Conservation (phyloP, 2,797 vertebrate genomes). For the Peromyscus melanophrys region DNA sequence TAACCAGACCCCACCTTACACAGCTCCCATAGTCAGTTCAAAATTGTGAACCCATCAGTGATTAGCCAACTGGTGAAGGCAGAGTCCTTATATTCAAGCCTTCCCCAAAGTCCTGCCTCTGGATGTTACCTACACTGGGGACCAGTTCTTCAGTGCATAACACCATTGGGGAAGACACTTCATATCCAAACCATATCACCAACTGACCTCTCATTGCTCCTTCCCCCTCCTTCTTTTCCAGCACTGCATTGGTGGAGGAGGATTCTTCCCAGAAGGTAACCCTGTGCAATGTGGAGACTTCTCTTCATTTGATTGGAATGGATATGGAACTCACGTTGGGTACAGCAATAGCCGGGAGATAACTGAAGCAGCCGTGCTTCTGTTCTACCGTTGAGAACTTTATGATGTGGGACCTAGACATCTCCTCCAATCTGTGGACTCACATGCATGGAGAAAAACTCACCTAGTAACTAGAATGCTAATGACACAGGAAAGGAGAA, state of each 20-base stretch:
- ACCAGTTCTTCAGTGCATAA: background rate
- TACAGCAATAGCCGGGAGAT: conserved; percentile 83
- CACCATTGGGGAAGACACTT: background rate
- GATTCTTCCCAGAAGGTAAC: conserved; percentile 76
- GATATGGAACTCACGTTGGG: conserved; percentile 80
- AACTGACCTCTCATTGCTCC: background rate
- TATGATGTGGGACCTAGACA: accelerated
- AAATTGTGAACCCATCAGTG: background rate
- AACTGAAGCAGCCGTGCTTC: conserved; percentile 86
- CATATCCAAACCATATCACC: background rate
- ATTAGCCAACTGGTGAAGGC: background rate
- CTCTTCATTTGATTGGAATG: conserved; percentile 78
- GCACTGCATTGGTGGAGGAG: conserved; percentile 87
- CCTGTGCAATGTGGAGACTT: conserved; percentile 85
- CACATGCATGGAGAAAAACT: background rate
- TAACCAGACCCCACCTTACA: background rate
- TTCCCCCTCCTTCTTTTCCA: conserved; percentile 1
- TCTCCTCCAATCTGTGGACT: background rate
- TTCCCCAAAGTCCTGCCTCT: background rate
- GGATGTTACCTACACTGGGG: background rate
- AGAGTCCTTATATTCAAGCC: background rate
- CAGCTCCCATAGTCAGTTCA: background rate
- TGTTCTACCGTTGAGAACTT: conserved; percentile 83
- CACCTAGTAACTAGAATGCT: background rate
- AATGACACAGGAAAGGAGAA: background rate